Conservation (phyloP, 2,113 vertebrate species). For the Periophthalmodon schlosseri region DNA sequence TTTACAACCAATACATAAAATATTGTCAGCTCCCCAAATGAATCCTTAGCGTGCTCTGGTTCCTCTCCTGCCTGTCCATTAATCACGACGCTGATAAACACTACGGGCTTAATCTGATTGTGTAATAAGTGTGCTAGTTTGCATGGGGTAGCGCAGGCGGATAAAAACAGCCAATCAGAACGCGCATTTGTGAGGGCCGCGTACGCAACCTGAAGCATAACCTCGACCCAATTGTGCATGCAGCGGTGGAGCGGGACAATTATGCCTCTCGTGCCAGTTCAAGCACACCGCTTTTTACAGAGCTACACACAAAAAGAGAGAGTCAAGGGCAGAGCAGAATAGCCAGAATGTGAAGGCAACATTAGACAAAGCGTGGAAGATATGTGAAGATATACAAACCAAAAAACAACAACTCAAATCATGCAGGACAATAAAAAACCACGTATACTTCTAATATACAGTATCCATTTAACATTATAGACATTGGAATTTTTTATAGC, state of each 20-base stretch:
- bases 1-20: constrained; percentile 62
- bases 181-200: constrained; percentile 5
- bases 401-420: neutral
- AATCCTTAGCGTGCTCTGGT: constrained; percentile 61
- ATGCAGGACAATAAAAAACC: too few relatives aligned
- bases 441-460: too few relatives aligned
- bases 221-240: constrained; percentile 12
- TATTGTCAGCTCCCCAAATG: constrained; percentile 61
- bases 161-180: constrained; percentile 6
- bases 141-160: constrained; percentile 30
- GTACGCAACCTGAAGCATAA: constrained; percentile 21
- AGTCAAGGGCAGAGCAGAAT: constrained; percentile 13
- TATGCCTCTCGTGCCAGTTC: neutral
- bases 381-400: neutral
- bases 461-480: too few relatives aligned
- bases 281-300: constrained; percentile 10
- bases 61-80: constrained; percentile 52
- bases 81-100: constrained; percentile 66
- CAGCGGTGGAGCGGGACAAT: constrained; percentile 4
- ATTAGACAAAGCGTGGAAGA: neutral
- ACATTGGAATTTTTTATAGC: too few relatives aligned
- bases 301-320: constrained; percentile 6
- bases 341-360: constrained; percentile 6
- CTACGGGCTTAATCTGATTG: constrained; percentile 52
- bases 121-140: constrained; percentile 53